Percentiles rank a stretch among this genome's conserved stretches.
These are phyloP conservation scores for Armadillidium nasatum DNA, from an alignment of 1,140 invertebrate genomes.

Conservation along the genomic window DNA sequence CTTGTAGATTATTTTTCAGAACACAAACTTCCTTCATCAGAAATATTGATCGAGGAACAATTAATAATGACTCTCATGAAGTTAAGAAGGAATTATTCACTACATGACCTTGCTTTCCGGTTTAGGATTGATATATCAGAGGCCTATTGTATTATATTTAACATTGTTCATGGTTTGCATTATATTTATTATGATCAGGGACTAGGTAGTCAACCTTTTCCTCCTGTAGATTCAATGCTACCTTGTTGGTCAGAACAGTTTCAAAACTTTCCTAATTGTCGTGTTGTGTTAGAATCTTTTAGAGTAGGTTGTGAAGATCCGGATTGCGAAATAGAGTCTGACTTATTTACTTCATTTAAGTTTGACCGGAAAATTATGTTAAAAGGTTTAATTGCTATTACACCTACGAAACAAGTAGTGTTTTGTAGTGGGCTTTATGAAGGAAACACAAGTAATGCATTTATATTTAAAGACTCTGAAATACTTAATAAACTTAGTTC, in stretches of 20 bases:
- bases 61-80: not conserved
- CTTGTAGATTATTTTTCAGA: not conserved
- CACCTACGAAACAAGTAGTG: not conserved
- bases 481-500: not conserved
- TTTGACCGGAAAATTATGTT: not conserved
- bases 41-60: not conserved
- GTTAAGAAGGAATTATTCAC: not conserved
- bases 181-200: not conserved
- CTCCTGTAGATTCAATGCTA: not conserved
- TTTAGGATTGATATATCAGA: not conserved
- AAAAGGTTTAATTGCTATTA: not conserved
- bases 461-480: not conserved
- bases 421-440: not conserved
- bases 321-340: not conserved
- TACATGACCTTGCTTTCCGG: not conserved
- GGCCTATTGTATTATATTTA: not conserved
- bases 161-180: not conserved
- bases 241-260: not conserved
- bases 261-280: constrained; percentile 1
- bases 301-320: constrained; percentile 7
- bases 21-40: not conserved
- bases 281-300: not conserved
- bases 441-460: not conserved
- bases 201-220: not conserved
- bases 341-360: not conserved